Percentiles rank a stretch among this genome's conserved stretches.
phyloP scores from a whole-genome alignment of 2,888 invertebrate genomes.

The Hesperia comma region DNA sequence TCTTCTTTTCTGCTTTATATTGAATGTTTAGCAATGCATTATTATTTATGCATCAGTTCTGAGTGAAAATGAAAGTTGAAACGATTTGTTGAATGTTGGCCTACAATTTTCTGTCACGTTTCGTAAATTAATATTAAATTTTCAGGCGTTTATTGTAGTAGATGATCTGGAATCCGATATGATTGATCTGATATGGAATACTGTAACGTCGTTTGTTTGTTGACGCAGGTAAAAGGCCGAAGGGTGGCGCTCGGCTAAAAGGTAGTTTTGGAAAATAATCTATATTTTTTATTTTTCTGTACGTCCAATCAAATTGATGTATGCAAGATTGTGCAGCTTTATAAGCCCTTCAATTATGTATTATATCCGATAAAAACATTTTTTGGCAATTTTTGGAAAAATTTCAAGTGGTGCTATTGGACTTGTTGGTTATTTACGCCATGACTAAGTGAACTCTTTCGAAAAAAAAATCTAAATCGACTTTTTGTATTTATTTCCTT shows the following conservation, averaged over 20 bases:
- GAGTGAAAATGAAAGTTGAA: no score
- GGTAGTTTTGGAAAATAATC: constrained; percentile 34
- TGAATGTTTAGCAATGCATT: no score
- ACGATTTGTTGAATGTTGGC: no score
- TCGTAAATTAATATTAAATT: no score
- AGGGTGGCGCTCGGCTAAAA: constrained; percentile 32
- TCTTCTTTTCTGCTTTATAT: no score
- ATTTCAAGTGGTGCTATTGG: constrained; percentile 18
- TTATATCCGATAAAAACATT: constrained; percentile 7
- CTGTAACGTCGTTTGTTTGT: constrained; percentile 33
- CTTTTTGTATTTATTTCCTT: constrained; percentile 18
- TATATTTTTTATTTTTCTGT: constrained; percentile 36
- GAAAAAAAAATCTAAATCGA: constrained; percentile 10
- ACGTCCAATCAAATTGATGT: constrained; percentile 20
- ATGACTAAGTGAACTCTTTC: background rate
- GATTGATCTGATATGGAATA: no score
- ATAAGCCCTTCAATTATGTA: constrained; percentile 26
- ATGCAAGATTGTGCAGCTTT: constrained; percentile 31
- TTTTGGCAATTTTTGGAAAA: constrained; percentile 21
- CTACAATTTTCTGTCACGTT: no score
- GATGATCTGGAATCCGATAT: constrained; percentile 17
- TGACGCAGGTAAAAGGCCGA: constrained; percentile 35
- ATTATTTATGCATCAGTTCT: no score
- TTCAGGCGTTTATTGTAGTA: background rate
- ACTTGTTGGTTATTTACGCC: constrained; percentile 8